Evolutionary conservation across 2,888 invertebrate genomes (phyloP).

Genomic region (Thysanoteuthis rhombus): DNA sequence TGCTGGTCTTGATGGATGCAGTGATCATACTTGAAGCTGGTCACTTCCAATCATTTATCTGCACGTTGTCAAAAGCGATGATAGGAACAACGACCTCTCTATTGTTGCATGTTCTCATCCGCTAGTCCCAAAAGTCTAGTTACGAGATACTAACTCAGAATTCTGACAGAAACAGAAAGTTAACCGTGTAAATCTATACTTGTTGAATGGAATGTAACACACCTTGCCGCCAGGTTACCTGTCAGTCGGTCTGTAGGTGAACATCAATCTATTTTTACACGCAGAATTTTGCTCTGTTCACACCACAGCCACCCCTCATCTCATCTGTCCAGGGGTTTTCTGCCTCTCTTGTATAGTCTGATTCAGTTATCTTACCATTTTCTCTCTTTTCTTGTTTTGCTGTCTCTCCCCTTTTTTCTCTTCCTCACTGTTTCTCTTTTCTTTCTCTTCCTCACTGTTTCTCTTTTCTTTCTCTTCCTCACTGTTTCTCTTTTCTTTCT

Average conservation of each 20-base stretch:
- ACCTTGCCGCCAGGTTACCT: constrained; percentile 12
- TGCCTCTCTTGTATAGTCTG: too few relatives aligned
- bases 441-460: neutral
- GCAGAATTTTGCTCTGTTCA: neutral
- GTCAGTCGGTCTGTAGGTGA: constrained; percentile 12
- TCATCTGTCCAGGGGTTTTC: neutral
- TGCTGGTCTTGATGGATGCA: neutral
- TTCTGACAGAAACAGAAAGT: neutral
- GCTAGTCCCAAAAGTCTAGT: neutral
- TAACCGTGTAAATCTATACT: neutral
- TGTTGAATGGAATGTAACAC: constrained; percentile 12
- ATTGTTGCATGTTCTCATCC: neutral
- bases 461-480: neutral
- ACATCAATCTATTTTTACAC: neutral
- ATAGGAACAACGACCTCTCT: neutral
- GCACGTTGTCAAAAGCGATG: neutral
- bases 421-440: neutral
- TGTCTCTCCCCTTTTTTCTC: neutral
- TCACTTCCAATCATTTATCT: neutral
- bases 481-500: neutral
- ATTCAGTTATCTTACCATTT: neutral
- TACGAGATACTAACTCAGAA: neutral
- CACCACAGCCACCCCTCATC: neutral
- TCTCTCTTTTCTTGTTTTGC: neutral
- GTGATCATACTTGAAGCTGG: neutral